These are phyloP conservation scores for Neodon shergylaensis DNA, from an alignment of 2,113 vertebrate genomes.

Conservation along the genomic window DNA sequence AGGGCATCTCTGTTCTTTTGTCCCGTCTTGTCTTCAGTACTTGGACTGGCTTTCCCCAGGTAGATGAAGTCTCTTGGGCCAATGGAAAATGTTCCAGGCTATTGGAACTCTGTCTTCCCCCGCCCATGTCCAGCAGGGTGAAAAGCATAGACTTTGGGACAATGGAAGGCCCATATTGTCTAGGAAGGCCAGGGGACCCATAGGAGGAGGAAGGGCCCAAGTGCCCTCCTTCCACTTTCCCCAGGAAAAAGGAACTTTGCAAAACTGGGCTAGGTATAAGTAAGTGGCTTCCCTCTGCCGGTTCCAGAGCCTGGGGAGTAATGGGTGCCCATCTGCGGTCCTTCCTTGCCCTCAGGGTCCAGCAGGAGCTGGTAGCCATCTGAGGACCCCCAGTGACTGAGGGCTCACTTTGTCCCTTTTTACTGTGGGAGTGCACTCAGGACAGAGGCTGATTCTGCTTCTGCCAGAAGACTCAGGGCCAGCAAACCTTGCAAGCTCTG, in stretches of 20 bases:
- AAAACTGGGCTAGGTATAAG: background rate
- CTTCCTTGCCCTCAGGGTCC: no score
- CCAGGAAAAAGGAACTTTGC: background rate
- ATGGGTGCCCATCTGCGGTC: background rate
- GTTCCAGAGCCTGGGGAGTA: background rate
- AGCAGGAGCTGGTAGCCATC: background rate
- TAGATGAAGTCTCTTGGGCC: background rate
- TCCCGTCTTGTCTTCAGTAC: background rate
- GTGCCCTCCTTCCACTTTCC: background rate
- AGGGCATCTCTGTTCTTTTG: fast-evolving
- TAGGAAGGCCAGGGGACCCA: background rate
- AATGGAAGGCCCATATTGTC: background rate
- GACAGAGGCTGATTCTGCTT: background rate
- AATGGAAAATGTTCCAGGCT: background rate
- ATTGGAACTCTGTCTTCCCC: background rate
- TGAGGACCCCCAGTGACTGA: background rate
- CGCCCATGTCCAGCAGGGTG: background rate
- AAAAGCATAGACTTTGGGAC: background rate
- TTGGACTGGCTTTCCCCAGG: background rate
- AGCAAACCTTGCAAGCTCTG: background rate
- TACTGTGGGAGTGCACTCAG: background rate
- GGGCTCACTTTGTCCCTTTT: background rate
- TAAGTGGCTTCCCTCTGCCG: background rate
- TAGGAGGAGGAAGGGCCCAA: background rate
- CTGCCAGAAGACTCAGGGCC: background rate